These are phyloP conservation scores for Matsumyia berberina DNA, from an alignment of 2,888 invertebrate genomes.

Conservation along the genomic window DNA sequence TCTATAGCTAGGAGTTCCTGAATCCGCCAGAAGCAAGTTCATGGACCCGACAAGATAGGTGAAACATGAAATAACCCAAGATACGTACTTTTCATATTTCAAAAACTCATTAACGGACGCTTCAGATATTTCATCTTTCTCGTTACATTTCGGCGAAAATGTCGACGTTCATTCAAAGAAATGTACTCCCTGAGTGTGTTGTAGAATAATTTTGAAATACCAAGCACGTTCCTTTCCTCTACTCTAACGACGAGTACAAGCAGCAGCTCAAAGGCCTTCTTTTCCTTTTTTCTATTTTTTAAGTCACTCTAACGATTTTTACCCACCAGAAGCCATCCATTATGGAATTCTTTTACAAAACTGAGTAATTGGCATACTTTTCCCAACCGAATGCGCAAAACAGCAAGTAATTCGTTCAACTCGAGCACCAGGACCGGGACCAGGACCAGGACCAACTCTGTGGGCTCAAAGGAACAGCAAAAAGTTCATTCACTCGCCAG, in stretches of 20 bases:
- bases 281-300: neutral
- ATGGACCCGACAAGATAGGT: too few relatives aligned
- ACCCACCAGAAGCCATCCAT: neutral
- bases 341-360: conserved; percentile 17
- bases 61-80: too few relatives aligned
- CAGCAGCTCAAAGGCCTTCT: neutral
- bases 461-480: conserved; percentile 18
- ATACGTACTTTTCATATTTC: too few relatives aligned
- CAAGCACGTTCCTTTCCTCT: neutral
- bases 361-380: conserved; percentile 52
- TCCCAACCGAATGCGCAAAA: conserved; percentile 16
- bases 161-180: too few relatives aligned
- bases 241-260: neutral
- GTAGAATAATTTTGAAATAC: too few relatives aligned
- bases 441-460: neutral
- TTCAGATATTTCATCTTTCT: too few relatives aligned
- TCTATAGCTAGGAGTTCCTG: too few relatives aligned
- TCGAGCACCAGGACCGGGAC: neutral
- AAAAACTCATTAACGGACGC: too few relatives aligned
- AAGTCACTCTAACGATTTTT: neutral
- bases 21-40: too few relatives aligned
- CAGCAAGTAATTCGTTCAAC: conserved; percentile 25
- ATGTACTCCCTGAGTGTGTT: too few relatives aligned
- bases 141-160: too few relatives aligned
- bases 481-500: conserved; percentile 69